Percentiles rank a stretch among this genome's conserved stretches.
These are phyloP conservation scores for Alviniconcha strummeri DNA, from an alignment of 2,888 invertebrate genomes.

Conservation along the genomic window DNA sequence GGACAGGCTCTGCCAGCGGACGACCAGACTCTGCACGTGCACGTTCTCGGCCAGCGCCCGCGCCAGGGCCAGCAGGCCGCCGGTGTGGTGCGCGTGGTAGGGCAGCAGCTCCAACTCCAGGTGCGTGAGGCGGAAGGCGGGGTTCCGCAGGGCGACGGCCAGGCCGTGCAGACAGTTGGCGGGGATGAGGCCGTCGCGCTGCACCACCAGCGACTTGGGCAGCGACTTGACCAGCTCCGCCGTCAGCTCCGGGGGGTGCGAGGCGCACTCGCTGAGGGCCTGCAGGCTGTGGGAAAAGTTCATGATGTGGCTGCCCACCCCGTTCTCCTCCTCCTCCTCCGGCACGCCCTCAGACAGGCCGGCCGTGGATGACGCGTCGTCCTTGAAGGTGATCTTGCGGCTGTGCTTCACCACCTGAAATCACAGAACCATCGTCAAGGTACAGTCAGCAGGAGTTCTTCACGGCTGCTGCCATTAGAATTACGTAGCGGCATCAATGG, in stretches of 20 bases:
- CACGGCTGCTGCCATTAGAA: too few species aligned
- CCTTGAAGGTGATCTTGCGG: constrained; percentile 19
- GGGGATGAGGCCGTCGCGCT: constrained; percentile 50
- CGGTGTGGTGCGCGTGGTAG: constrained; percentile 49
- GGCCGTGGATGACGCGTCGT: background rate
- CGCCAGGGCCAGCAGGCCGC: constrained; percentile 54
- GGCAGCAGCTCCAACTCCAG: constrained; percentile 62
- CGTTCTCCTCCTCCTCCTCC: constrained; percentile 35
- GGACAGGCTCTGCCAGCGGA: constrained; percentile 59
- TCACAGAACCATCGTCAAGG: too few species aligned
- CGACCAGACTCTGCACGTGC: constrained; percentile 51
- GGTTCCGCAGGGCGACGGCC: constrained; percentile 40
- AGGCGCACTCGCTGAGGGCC: constrained; percentile 56
- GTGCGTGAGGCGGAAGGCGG: constrained; percentile 48
- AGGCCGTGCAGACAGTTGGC: constrained; percentile 51
- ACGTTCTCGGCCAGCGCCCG: constrained; percentile 48
- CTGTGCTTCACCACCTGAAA: constrained; percentile 16
- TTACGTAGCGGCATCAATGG: too few species aligned
- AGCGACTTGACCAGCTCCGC: constrained; percentile 51
- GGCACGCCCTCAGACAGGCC: constrained; percentile 37
- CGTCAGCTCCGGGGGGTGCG: constrained; percentile 48
- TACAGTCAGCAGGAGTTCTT: too few species aligned
- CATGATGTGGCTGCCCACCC: constrained; percentile 41
- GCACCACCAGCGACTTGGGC: constrained; percentile 52
- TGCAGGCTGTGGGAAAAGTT: constrained; percentile 58